These are phyloP conservation scores for Phyto melanocephala DNA, from an alignment of 2,888 invertebrate species.

Conservation along the genomic window DNA sequence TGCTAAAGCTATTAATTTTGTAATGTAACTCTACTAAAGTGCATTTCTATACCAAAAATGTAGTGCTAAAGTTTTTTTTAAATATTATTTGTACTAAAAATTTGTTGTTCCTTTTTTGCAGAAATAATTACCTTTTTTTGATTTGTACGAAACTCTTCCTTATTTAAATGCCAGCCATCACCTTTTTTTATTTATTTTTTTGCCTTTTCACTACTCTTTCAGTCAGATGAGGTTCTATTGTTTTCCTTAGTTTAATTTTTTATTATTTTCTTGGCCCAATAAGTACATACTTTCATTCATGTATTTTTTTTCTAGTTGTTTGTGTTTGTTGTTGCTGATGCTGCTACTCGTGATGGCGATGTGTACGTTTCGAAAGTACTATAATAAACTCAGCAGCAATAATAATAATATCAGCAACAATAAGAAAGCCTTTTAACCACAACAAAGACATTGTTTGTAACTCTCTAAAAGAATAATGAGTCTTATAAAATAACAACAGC, in stretches of 20 bases:
- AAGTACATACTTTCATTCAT: not conserved
- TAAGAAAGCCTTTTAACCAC: constrained; percentile 11
- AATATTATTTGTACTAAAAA: too few relatives aligned
- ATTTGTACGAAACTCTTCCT: not conserved
- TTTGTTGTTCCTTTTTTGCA: too few relatives aligned
- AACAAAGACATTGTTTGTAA: constrained; percentile 20
- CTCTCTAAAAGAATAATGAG: constrained; percentile 27
- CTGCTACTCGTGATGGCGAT: not conserved
- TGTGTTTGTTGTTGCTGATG: not conserved
- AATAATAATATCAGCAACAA: not conserved
- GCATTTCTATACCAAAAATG: too few relatives aligned
- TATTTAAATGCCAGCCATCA: not conserved
- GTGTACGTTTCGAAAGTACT: constrained; percentile 10
- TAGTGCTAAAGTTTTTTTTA: too few relatives aligned
- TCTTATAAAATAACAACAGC: not conserved
- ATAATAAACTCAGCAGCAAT: not conserved
- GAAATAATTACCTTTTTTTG: not conserved
- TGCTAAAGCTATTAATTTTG: too few relatives aligned
- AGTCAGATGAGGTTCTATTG: not conserved
- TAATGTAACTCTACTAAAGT: too few relatives aligned
- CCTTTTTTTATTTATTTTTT: not conserved
- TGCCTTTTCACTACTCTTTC: not conserved
- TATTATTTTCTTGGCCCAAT: not conserved
- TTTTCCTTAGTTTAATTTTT: not conserved
- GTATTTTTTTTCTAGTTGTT: not conserved